Evolutionary conservation across 2,888 invertebrate genomes (phyloP).

Genomic region (Napeogenes sylphis): DNA sequence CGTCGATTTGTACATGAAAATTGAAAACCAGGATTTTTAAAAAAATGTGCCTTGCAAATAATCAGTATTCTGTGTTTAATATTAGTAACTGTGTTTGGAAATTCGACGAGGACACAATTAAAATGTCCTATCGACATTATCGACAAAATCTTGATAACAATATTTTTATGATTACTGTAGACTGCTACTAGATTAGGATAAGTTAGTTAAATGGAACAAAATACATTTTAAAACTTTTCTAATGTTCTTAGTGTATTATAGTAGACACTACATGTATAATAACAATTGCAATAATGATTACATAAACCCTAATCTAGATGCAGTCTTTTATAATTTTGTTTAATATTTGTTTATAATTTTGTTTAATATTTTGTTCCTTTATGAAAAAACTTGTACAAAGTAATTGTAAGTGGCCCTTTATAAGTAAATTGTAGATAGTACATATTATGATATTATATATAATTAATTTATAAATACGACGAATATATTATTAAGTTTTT

Average conservation of each 20-base stretch:
- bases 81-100: slow-evolving; percentile 64
- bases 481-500: slow-evolving; percentile 7
- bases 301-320: slow-evolving; percentile 39
- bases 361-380: slow-evolving; percentile 53
- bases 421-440: slow-evolving; percentile 61
- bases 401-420: slow-evolving; percentile 58
- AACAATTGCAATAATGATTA: not conserved
- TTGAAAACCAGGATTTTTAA: slow-evolving; percentile 75
- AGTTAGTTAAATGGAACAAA: slow-evolving; percentile 33
- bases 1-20: slow-evolving; percentile 67
- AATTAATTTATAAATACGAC: slow-evolving; percentile 1
- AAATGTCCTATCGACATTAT: slow-evolving; percentile 27
- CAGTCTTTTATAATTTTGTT: slow-evolving; percentile 31
- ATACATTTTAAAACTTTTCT: slow-evolving; percentile 14
- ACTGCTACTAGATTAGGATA: slow-evolving; percentile 43
- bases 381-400: slow-evolving; percentile 67
- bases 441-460: slow-evolving; percentile 25
- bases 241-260: not conserved
- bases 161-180: slow-evolving; percentile 30
- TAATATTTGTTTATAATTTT: slow-evolving; percentile 48
- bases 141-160: slow-evolving; percentile 28
- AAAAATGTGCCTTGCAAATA: slow-evolving; percentile 78
- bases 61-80: slow-evolving; percentile 78
- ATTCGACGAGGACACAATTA: slow-evolving; percentile 31
- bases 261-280: not conserved